A percentile compares a stretch with the other conserved stretches of the same genome.
Evolutionary conservation across 64 coral and sea anemone genomes (phyloP).

Genomic region (Porites australiensis): DNA sequence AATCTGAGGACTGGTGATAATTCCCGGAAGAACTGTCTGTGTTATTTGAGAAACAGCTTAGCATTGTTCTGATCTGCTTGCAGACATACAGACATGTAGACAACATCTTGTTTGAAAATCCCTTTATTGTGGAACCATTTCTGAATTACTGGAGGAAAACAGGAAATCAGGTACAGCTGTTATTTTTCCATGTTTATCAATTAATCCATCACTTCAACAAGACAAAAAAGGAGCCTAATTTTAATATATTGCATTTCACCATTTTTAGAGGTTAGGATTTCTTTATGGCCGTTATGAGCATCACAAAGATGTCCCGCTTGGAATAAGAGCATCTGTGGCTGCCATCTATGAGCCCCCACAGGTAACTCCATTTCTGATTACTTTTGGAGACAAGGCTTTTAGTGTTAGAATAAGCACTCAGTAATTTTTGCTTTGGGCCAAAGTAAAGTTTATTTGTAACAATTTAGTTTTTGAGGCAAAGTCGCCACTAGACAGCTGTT

Average conservation of each 20-base stretch:
- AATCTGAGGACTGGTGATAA: too few species aligned
- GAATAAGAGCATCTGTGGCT: constrained; percentile 89
- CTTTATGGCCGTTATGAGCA: constrained; percentile 97
- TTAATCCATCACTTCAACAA: too few species aligned
- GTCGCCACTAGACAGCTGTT: too few species aligned
- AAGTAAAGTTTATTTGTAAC: too few species aligned
- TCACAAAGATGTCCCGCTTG: constrained; percentile 97
- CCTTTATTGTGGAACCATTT: constrained; percentile 95
- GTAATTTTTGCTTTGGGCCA: not conserved
- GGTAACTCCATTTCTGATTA: constrained; percentile 31
- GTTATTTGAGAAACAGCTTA: too few species aligned
- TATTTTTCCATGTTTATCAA: too few species aligned
- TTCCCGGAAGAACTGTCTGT: too few species aligned
- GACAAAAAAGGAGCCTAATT: too few species aligned
- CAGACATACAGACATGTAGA: constrained; percentile 87
- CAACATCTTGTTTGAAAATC: constrained; percentile 99
- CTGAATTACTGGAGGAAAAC: constrained; percentile 99
- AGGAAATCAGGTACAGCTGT: constrained; percentile 86
- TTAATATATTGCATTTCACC: not conserved
- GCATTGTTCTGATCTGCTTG: not conserved
- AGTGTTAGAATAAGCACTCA: too few species aligned
- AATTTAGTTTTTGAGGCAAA: too few species aligned
- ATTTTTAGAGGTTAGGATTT: constrained; percentile 85
- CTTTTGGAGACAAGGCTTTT: too few species aligned
- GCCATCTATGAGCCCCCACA: constrained; percentile 98